A percentile compares a stretch with the other conserved stretches of the same genome.
Evolutionary conservation across 2,888 invertebrate species (phyloP).

Genomic region (Hanleya hanleyi): DNA sequence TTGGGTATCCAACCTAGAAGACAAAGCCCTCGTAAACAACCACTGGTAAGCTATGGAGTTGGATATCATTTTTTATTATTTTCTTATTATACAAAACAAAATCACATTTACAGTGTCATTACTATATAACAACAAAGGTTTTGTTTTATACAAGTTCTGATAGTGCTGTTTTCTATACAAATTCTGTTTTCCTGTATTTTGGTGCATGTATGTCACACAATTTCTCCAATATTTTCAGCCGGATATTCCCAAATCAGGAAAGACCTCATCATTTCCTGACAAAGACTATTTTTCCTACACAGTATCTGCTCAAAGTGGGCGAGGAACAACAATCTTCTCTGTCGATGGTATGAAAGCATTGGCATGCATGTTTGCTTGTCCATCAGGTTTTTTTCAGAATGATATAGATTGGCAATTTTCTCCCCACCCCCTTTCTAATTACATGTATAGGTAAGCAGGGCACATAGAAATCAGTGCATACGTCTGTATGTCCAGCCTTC

Average conservation of each 20-base stretch:
- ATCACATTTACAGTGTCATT: neutral
- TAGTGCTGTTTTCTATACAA: neutral
- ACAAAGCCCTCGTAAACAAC: neutral
- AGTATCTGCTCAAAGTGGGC: neutral
- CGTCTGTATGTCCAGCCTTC: too few species aligned
- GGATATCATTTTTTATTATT: neutral
- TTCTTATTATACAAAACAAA: neutral
- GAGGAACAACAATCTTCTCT: neutral
- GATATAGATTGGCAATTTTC: neutral
- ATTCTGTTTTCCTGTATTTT: neutral
- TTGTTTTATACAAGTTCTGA: neutral
- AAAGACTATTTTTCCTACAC: neutral
- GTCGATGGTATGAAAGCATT: neutral
- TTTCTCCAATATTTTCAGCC: neutral
- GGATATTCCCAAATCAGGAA: neutral
- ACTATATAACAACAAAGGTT: neutral
- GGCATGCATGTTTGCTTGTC: neutral
- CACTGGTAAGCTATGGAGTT: conserved; percentile 1
- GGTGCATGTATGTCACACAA: neutral
- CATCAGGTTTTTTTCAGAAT: neutral
- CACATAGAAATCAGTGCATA: too few species aligned
- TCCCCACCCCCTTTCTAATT: neutral
- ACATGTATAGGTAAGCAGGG: too few species aligned
- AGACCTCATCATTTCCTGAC: neutral
- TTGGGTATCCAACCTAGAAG: neutral